These are phyloP conservation scores for Mamestra configurata DNA, from an alignment of 1,140 invertebrate species.

Conservation along the genomic window DNA sequence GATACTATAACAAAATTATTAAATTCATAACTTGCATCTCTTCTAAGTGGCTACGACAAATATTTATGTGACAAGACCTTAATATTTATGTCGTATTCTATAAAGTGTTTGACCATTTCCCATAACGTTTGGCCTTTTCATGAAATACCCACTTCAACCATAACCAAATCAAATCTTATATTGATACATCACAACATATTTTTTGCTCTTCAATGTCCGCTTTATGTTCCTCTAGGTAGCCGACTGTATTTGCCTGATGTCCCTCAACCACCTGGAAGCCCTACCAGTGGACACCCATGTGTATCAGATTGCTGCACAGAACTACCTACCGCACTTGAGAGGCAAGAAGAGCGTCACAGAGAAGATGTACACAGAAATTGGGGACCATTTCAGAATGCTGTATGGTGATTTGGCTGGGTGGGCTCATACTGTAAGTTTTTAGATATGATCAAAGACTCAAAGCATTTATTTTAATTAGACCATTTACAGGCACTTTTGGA, in stretches of 20 bases:
- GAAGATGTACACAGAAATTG: slow-evolving; percentile 95
- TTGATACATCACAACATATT: too few species aligned
- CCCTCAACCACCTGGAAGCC: slow-evolving; percentile 95
- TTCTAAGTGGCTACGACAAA: too few species aligned
- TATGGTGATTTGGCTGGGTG: slow-evolving; percentile 97
- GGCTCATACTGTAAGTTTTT: slow-evolving; percentile 95
- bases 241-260: slow-evolving; percentile 99
- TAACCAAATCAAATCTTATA: too few species aligned
- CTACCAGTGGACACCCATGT: slow-evolving; percentile 99
- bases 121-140: too few species aligned
- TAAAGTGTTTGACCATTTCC: too few species aligned
- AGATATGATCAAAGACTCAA: slow-evolving; percentile 1
- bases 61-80: too few species aligned
- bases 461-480: too few species aligned
- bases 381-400: slow-evolving; percentile 92
- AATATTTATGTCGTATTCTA: too few species aligned
- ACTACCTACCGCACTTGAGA: slow-evolving; percentile 94
- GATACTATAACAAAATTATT: too few species aligned
- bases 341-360: slow-evolving; percentile 94
- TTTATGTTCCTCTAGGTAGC: slow-evolving; percentile 91
- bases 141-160: too few species aligned
- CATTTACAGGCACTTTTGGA: too few species aligned
- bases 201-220: neutral
- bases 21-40: too few species aligned
- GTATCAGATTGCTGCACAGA: slow-evolving; percentile 95